Evolutionary conservation across 2,113 vertebrate species (phyloP), one percentile per base, ranked within the genome.

Genomic region (Perca schrenkii): DNA sequence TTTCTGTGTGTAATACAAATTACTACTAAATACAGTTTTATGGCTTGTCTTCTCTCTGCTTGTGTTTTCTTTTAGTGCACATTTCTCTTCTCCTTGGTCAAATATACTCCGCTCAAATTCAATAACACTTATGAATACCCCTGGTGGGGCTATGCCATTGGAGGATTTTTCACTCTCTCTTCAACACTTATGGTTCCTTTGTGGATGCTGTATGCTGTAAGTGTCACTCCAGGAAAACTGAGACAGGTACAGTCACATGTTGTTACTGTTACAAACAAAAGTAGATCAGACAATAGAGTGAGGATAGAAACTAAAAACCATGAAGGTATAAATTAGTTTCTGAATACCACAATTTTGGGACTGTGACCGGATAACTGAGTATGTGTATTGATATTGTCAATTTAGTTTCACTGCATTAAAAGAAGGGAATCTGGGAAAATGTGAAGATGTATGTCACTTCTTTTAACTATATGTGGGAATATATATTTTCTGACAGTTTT

Each of bases 51-150:
- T 14, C 21, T 47, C 49, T 34, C 25, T 56, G 13, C 47, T 21
- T 61, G 6, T 57, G 16, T 64, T 53, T 52, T 46, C 54, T 43
- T 81, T 16, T 49, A 95, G 94, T 92, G 71, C 16, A 95, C 94
- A 19, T 92, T 96, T 81, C 10, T 95, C 34, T 95, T 95, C 89
- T 93, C 94, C 8, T 49, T 93, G 63, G 21, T 92, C n/a, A 92
- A 86, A 82, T 93, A 95, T 67, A 94, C 86, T 0, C 95, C 95
- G 1, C 91, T 96, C 3, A 95, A 93, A 83, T 92, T 95, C 68
- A 96, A 95, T 91, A 94, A 94, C 74, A 88, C 85, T 0, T 96
- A 96, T 76, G 94, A 95, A 64, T 96, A 96, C 65, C 95, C 95
- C 31, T 95, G 94, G 94, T 96, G 96, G 96, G 95, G 94, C 40